Percentiles rank a stretch among this genome's conserved stretches.
phyloP scores from a whole-genome alignment of 2,113 vertebrate species.

The Ahaetulla prasina region DNA sequence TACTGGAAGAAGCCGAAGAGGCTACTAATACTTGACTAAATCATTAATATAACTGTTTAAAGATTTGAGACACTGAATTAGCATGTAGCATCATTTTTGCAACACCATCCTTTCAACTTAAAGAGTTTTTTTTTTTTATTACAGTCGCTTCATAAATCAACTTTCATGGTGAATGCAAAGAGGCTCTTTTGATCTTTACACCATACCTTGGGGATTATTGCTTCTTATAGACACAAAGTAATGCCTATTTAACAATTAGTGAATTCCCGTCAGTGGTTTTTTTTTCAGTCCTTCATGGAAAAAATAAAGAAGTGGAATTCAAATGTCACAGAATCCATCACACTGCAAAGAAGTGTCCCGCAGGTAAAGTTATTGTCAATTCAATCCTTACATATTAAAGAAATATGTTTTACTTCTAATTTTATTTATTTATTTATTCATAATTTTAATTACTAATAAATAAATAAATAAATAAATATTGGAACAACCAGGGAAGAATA shows the following conservation, averaged over 20 bases:
- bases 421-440: too few relatives aligned
- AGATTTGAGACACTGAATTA: constrained; percentile 35
- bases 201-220: neutral
- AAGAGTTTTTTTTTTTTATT: neutral
- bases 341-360: neutral
- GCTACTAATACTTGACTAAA: constrained; percentile 53
- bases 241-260: neutral
- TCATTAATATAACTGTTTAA: constrained; percentile 57
- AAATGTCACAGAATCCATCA: neutral
- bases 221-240: neutral
- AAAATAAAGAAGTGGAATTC: neutral
- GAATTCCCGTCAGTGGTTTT: neutral
- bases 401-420: too few relatives aligned
- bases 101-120: neutral
- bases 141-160: neutral
- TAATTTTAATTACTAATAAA: too few relatives aligned
- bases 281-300: neutral
- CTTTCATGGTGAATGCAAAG: neutral
- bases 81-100: constrained; percentile 12
- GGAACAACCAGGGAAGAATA: neutral
- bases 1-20: constrained; percentile 46
- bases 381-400: neutral
- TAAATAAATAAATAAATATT: too few relatives aligned
- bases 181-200: neutral
- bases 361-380: neutral